Evolutionary conservation across 2,888 invertebrate genomes (phyloP).

Genomic region (Muscina levida): DNA sequence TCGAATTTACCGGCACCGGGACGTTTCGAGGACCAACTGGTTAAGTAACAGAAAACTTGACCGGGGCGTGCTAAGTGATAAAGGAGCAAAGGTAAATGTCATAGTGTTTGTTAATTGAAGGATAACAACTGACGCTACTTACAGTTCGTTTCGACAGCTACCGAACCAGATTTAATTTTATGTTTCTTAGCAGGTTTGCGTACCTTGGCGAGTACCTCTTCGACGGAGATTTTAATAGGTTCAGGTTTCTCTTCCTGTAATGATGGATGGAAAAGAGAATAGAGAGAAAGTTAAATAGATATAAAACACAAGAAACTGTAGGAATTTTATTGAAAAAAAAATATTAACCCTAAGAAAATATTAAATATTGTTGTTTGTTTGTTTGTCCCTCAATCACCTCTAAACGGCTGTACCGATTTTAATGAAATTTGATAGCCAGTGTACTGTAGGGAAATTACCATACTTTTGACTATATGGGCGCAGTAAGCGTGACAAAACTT

Average conservation of each 20-base stretch:
- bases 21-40: slow-evolving; percentile 97
- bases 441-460: too few species aligned
- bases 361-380: too few species aligned
- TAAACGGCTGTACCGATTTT: too few species aligned
- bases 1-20: slow-evolving; percentile 93
- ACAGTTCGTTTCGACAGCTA: slow-evolving; percentile 84
- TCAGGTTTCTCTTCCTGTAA: slow-evolving; percentile 86
- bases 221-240: slow-evolving; percentile 88
- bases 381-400: too few species aligned
- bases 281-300: not conserved
- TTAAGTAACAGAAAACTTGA: slow-evolving; percentile 96
- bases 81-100: not conserved
- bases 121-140: too few species aligned
- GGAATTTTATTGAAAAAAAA: too few species aligned
- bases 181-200: slow-evolving; percentile 84
- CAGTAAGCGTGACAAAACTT: too few species aligned
- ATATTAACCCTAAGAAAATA: too few species aligned
- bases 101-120: not conserved
- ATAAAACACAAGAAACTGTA: too few species aligned
- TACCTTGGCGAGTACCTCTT: slow-evolving; percentile 86
- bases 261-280: not conserved
- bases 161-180: slow-evolving; percentile 81
- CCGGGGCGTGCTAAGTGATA: slow-evolving; percentile 86
- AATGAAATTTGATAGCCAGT: too few species aligned
- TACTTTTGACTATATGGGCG: too few species aligned